phyloP scores from a whole-genome alignment of 2,888 invertebrate species.

The Onchidella celtica region DNA sequence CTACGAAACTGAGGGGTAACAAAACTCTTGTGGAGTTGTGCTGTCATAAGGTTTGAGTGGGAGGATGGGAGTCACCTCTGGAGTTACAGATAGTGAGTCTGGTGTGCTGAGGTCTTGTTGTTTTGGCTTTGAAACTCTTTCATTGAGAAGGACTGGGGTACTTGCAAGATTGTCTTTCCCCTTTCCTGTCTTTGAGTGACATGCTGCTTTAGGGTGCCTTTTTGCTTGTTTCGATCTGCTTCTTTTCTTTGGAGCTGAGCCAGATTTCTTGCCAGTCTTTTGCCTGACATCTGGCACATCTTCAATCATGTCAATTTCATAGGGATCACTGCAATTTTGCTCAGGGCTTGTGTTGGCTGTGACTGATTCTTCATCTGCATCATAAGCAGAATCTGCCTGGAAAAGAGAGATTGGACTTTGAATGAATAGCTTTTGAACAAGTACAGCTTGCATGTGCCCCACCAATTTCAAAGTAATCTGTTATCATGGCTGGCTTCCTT shows the following conservation, averaged over 20 bases:
- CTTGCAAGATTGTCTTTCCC: constrained; percentile 8
- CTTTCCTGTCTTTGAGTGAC: background rate
- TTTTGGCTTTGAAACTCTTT: background rate
- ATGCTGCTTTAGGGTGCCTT: background rate
- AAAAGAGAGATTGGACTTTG: too few species aligned
- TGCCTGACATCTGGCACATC: background rate
- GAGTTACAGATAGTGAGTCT: constrained; percentile 25
- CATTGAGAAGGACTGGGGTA: constrained; percentile 6
- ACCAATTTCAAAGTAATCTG: too few species aligned
- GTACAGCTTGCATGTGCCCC: too few species aligned
- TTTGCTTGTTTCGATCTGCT: background rate
- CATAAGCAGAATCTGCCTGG: constrained; percentile 43
- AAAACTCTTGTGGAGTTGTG: constrained; percentile 11
- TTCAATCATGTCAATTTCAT: constrained; percentile 26
- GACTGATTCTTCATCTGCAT: constrained; percentile 37
- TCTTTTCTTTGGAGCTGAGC: background rate
- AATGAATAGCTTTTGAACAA: too few species aligned
- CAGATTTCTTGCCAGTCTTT: constrained; percentile 3
- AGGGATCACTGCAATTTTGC: background rate
- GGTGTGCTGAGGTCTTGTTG: background rate
- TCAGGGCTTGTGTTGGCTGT: constrained; percentile 21
- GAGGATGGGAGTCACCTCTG: constrained; percentile 43
- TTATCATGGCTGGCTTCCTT: too few species aligned
- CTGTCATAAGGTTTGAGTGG: constrained; percentile 20
- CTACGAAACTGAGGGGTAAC: constrained; percentile 24